These are phyloP conservation scores for Cherax destructor DNA, from an alignment of 1,140 invertebrate species.

Conservation along the genomic window DNA sequence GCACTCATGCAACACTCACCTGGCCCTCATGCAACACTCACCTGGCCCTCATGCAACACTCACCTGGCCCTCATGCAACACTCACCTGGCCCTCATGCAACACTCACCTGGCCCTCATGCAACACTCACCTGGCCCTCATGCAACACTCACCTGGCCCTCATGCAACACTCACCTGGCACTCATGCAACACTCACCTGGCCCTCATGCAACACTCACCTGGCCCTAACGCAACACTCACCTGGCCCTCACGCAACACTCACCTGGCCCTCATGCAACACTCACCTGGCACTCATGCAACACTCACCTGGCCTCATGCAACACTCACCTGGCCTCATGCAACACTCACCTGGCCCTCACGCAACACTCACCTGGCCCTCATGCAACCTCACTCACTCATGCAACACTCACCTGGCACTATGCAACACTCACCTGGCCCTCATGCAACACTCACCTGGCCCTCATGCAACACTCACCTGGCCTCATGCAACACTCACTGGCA, in stretches of 20 bases:
- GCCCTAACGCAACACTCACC: too few relatives aligned
- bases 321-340: too few relatives aligned
- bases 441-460: too few relatives aligned
- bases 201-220: slow-evolving; percentile 38
- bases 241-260: too few relatives aligned
- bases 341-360: background rate
- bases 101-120: background rate
- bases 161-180: too few relatives aligned
- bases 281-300: too few relatives aligned
- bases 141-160: too few relatives aligned
- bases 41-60: background rate
- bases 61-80: too few relatives aligned
- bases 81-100: background rate
- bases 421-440: too few relatives aligned
- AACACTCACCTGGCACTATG: background rate
- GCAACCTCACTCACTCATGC: background rate
- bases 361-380: background rate
- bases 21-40: too few relatives aligned
- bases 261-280: too few relatives aligned
- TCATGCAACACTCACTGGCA: background rate
- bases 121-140: background rate
- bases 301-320: background rate
- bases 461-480: slow-evolving; percentile 45
- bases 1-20: too few relatives aligned
- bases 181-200: slow-evolving; percentile 38